Evolutionary conservation across 2,888 invertebrate genomes (phyloP), one percentile per base, ranked within the genome.

Genomic region (Formica aserva): DNA sequence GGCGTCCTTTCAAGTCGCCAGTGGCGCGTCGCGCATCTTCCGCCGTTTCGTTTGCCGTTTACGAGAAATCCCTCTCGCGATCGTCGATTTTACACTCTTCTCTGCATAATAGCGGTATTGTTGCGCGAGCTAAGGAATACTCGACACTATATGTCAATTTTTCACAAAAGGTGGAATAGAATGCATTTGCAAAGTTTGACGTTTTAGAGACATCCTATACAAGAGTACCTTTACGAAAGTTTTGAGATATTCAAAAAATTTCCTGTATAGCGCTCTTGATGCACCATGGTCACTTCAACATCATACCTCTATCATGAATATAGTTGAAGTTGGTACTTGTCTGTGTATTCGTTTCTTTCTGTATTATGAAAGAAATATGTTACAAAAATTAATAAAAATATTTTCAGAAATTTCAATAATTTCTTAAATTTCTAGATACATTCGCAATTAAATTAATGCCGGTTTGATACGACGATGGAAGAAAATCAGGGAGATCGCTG

Each of bases 81-180:
- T 29, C 52, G 38, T 32, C 66, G 29, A n/a, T 52, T 60, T 48
- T n/a, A 35, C n/a, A n/a, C 26, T 45, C 55, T 13, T 15, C 45
- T 69, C 55, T 29, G 45, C 22, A 26, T 38, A 38, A n/a, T 29
- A 29, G 75, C 18, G 52, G 26, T 48, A 45, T 32, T 26, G 52
- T 26, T 26, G 69, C 11, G 52, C 71, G 38, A 48, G 35, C 66
- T 32, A 35, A 38, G 52, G 52, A 67, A 52, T 35, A 35, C 52
- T 52, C 29, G 67, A 76, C 52, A 48, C 26, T 38, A 29, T 45
- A 29, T 52, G 76, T 77, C 71, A 38, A 77, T 69, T 77, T 77
- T 69, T 67, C 35, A 52, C 38, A 76, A 74, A 66, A 66, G 67
- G 3, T 22, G 18, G 26, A 67, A 45, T 69, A 26, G 38, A 52